Evolutionary conservation across 2,113 vertebrate species (phyloP), one percentile per base, ranked within the genome.

Genomic region (Mugil cephalus): DNA sequence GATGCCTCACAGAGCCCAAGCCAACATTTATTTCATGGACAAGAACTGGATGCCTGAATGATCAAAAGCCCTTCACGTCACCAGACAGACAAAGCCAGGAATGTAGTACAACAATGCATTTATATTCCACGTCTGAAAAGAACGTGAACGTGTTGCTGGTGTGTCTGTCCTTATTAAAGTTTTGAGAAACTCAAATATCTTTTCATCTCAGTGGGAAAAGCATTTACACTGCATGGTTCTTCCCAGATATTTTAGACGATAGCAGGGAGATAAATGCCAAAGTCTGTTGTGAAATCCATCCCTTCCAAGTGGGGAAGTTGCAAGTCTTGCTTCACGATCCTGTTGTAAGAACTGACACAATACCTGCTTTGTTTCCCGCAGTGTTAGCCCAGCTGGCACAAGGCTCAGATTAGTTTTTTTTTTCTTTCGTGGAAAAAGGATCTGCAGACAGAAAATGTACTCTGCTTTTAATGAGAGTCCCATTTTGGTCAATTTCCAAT

Each of bases 341-440:
- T 65, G 64, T 52, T 77, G 48, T 68, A 79, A 87, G 67, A 18
- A 18, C 68, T 1, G 63, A 74, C 61, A 93, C 90, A 93, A 89
- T 86, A 67, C 54, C 46, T 56, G 51, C 87, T 87, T 92, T 92
- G 89, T 93, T 87, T 78, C 10, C 47, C 39, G 54, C 43, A 65
- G 67, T 64, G 79, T 73, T 74, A 70, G 73, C 67, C 35, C 11
- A 45, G 68, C 47, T 69, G 50, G 65, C 17, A 61, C 76, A 72
- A 69, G 38, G 52, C 67, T 76, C 70, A 84, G 84, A 89, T 90
- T 80, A 80, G 70, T 67, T 88, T 80, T 61, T 42, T 21, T 67
- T 75, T 15, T 67, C 77, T 80, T 80, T 52, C 42, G 55, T 47
- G 14, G 50, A 59, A 68, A 84, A 83, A 42, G 40, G 66, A 78